phyloP scores from a whole-genome alignment of 2,888 invertebrate genomes.

The Cistogaster globosa region DNA sequence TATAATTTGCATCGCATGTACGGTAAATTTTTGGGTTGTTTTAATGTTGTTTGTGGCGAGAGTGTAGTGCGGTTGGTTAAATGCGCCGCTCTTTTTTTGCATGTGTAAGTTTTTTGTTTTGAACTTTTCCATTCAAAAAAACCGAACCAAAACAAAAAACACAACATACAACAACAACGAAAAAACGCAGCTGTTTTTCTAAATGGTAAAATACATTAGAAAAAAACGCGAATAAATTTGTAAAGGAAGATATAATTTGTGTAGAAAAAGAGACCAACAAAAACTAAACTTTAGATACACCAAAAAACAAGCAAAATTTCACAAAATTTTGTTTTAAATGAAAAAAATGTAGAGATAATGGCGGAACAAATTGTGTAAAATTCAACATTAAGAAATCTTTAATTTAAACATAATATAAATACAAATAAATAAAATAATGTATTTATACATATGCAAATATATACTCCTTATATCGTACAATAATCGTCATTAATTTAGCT shows the following conservation, averaged over 20 bases:
- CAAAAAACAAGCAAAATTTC: constrained; percentile 59
- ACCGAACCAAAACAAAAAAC: constrained; percentile 71
- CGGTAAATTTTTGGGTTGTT: constrained; percentile 14
- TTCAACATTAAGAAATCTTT: constrained; percentile 39
- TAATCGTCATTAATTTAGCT: constrained; percentile 41
- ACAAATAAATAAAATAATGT: background rate
- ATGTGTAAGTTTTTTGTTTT: constrained; percentile 70
- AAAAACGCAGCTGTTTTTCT: constrained; percentile 70
- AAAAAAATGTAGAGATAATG: constrained; percentile 22
- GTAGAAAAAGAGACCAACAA: constrained; percentile 55
- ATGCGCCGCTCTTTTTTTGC: constrained; percentile 62
- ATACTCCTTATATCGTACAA: background rate
- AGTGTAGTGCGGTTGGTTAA: constrained; percentile 60
- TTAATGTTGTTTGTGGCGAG: constrained; percentile 12
- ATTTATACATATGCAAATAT: constrained; percentile 1
- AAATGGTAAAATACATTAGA: constrained; percentile 70
- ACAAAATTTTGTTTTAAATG: constrained; percentile 35
- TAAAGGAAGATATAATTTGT: constrained; percentile 68
- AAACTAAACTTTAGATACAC: constrained; percentile 65
- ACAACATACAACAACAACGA: constrained; percentile 56
- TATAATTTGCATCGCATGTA: constrained; percentile 57
- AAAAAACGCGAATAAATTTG: constrained; percentile 69
- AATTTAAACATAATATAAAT: constrained; percentile 43
- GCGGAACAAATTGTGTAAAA: constrained; percentile 55
- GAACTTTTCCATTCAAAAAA: constrained; percentile 72